Base-by-base conservation (phyloP, 2,113 vertebrate species). In the Chunga burmeisteri region DNA sequence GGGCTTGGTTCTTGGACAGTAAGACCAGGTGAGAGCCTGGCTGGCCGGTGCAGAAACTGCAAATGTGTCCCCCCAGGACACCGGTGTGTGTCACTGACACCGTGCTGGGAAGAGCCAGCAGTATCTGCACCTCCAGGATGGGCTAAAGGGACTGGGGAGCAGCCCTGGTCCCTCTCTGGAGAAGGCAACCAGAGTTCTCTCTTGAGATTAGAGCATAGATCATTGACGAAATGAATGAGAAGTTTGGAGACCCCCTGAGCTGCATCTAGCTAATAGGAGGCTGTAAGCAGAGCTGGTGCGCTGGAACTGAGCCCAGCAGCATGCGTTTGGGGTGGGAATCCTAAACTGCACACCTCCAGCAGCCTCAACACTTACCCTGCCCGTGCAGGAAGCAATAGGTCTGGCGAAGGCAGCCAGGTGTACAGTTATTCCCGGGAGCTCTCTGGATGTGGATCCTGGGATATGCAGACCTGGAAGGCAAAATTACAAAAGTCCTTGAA, bases 401-500 rank as follows among this genome's bases (percentile, higher is more conserved):
- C 30, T 65, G 81, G 81, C 44, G 72, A 65, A 42, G 62, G 86
- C 77, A 80, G 49, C 66, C 70, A 81, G 88, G 84, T 32, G 49
- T 40, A 16, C 2, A 3, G 1, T 8, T 18, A 29, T 11, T 82
- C 84, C 81, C 2, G 3, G 84, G 46, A 82, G 58, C 47, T 26
- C 63, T 82, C 88, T 58, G 90, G 10, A 38, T 73, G 71, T 61
- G 67, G 42, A 85, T 95, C 67, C 89, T 30, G 63, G 46, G 16
- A 92, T 88, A 46, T 50, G 79, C 85, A 90, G 80, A n/a, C 42
- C 80, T 59, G 47, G 55, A 65, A 96, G 81, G 91, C 53, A 63
- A 72, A 95, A 73, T 10, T 74, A 59, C 50, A 3, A 91, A 91
- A 91, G 96, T 79, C 78, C 93, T 93, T 87, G 91, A 46, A 84